Base-by-base conservation (phyloP, 2,797 vertebrate species). In the Pitangus sulphuratus region DNA sequence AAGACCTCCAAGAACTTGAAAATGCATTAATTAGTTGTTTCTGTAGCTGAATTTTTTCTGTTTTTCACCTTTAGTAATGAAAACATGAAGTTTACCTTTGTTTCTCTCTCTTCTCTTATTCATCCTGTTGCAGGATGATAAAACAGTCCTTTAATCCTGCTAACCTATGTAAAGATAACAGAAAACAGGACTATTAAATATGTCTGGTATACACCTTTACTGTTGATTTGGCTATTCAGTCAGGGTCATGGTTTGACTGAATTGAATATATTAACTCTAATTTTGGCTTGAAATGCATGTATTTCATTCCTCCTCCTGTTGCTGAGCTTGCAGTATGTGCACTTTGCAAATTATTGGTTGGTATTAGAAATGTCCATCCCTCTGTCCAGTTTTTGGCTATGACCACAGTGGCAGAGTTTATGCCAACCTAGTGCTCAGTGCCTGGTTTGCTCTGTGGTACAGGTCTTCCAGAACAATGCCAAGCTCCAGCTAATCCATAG, bases 341-440 rank as follows among this genome's bases (percentile, higher is more conserved):
- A 44, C 31, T 62, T 68, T 68, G 28, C 1, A 69, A 51, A 53
- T 61, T 72, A 22, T 26, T 68, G 16, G 25, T 1, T 71, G 5
- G 6, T 20, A 37, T 39, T 51, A 72, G 56, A 87, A 89, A 61
- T 68, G 14, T 40, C 50, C 6, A 50, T 53, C 4, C 9, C 8
- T 60, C 31, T 58, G 12, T 47, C 48, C 47, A 40, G 19, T 25
- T 70, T 83, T 86, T 25, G 30, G 11, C 30, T 57, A 10, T 24
- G 30, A 51, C 3, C 24, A 13, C 12, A 40, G 48, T 16, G 25
- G 9, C 12, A 18, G 54, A 15, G 12, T 39, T 84, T 50, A 28
- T 42, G 22, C 30, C 2, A 8, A 4, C 16, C 37, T 64, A 8
- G 17, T 68, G 6, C 14, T 62, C 1, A 0, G 18, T 62, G 9